Evolutionary conservation across 2,888 invertebrate genomes (phyloP), one percentile per base, ranked within the genome.

Genomic region (Neocrepidodera transversa): DNA sequence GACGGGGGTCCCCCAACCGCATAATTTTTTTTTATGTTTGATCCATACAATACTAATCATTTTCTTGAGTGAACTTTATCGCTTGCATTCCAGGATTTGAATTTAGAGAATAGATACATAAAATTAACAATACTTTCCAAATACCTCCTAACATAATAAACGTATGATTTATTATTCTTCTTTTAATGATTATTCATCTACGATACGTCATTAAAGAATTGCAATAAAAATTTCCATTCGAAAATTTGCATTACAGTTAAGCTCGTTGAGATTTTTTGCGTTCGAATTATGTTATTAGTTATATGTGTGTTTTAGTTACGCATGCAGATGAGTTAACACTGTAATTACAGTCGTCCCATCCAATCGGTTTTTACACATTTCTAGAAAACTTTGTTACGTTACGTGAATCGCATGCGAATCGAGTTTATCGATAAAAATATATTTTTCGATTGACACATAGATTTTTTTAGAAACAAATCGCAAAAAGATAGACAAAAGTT

Each of bases 381-480:
- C 32, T 32, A 32, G 11, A 42, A 43, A 53, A 53, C 23, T 43
- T 35, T 23, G 30, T 18, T 28, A 45, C 16, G n/a, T 30, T 14
- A 30, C 28, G 32, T 36, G 54, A 55, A 38, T 30, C 38, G 55
- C 36, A 55, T 55, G 13, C 2, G n/a, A 32, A n/a, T 11, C 11
- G 13, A 6, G 32, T 32, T 13, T 11, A 32, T 13, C 6, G 32
- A 11, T 32, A 13, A 13, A 2, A 4, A 13, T 32, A n/a, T n/a
- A n/a, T n/a, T n/a, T n/a, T n/a, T n/a, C n/a, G n/a, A n/a, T n/a
- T n/a, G n/a, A n/a, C n/a, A n/a, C n/a, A n/a, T n/a, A n/a, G n/a
- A n/a, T n/a, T n/a, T n/a, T n/a, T n/a, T n/a, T n/a, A n/a, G n/a
- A n/a, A n/a, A n/a, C n/a, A 23, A 6, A 23, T 4, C 23, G 23